These are phyloP conservation scores for Drosophila rubida DNA, from an alignment of 2,888 invertebrate species.

Conservation along the genomic window DNA sequence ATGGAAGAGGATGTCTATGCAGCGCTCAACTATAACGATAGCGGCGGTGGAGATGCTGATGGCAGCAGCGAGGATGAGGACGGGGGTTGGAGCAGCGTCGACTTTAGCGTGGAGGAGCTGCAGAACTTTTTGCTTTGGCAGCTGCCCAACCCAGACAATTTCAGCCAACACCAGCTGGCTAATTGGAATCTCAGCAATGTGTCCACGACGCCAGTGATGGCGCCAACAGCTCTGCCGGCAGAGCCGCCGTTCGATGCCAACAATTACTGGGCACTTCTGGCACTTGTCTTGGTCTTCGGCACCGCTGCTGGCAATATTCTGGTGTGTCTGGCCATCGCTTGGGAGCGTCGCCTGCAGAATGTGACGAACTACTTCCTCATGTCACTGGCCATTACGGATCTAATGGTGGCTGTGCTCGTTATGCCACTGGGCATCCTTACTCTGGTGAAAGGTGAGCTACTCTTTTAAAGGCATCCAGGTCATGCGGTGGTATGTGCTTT, in stretches of 20 bases:
- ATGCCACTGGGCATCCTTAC: constrained; percentile 97
- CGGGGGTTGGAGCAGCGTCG: constrained; percentile 45
- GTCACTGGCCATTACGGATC: constrained; percentile 97
- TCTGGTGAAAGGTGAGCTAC: constrained; percentile 89
- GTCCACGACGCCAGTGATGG: constrained; percentile 23
- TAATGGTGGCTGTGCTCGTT: constrained; percentile 96
- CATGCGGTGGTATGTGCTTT: no score
- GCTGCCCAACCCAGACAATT: constrained; percentile 30
- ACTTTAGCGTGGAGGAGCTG: constrained; percentile 53
- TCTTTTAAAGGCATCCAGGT: background rate
- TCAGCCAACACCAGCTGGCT: constrained; percentile 24
- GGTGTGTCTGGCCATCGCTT: constrained; percentile 96
- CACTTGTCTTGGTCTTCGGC: constrained; percentile 91
- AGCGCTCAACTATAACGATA: constrained; percentile 59
- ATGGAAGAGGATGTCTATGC: constrained; percentile 82
- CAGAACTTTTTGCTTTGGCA: constrained; percentile 54
- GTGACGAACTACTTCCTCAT: constrained; percentile 98
- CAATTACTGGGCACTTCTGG: constrained; percentile 94
- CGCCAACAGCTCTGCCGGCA: background rate
- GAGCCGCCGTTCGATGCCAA: constrained; percentile 81
- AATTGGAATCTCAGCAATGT: constrained; percentile 53
- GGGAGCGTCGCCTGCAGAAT: constrained; percentile 96
- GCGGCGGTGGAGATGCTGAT: constrained; percentile 22
- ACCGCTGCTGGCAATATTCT: constrained; percentile 97
- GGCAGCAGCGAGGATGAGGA: constrained; percentile 37